A percentile compares a stretch with the other conserved stretches of the same genome.
Conservation (phyloP, 2,888 invertebrate genomes). For the Tipula unca region DNA sequence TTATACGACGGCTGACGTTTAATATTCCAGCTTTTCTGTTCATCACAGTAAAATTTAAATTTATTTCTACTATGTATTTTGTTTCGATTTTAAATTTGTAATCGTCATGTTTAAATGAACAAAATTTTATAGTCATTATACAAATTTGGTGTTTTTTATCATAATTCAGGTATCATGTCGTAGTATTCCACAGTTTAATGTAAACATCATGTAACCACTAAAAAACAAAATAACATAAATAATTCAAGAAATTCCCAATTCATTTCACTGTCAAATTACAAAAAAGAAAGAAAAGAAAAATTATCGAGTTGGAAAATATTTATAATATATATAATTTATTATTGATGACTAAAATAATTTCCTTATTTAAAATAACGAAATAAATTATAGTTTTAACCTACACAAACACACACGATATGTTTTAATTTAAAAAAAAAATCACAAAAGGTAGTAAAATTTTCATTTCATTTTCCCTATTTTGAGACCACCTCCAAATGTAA, state of each 20-base stretch:
- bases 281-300: neutral
- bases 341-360: neutral
- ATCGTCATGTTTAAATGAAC: too few species aligned
- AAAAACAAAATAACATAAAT: neutral
- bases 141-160: too few species aligned
- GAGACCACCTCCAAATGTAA: neutral
- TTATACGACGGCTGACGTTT: too few species aligned
- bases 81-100: too few species aligned
- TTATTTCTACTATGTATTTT: too few species aligned
- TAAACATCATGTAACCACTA: neutral
- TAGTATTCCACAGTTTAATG: neutral
- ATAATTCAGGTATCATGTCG: neutral
- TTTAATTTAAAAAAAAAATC: neutral
- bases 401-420: neutral
- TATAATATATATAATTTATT: neutral
- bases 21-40: too few species aligned
- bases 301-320: neutral
- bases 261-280: neutral
- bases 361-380: neutral
- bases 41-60: too few species aligned
- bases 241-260: neutral
- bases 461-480: neutral
- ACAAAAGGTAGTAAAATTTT: conserved; percentile 8
- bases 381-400: neutral
- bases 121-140: too few species aligned